These are phyloP conservation scores for Caenorhabditis sulstoni DNA, from an alignment of 2,888 invertebrate species.

Conservation along the genomic window DNA sequence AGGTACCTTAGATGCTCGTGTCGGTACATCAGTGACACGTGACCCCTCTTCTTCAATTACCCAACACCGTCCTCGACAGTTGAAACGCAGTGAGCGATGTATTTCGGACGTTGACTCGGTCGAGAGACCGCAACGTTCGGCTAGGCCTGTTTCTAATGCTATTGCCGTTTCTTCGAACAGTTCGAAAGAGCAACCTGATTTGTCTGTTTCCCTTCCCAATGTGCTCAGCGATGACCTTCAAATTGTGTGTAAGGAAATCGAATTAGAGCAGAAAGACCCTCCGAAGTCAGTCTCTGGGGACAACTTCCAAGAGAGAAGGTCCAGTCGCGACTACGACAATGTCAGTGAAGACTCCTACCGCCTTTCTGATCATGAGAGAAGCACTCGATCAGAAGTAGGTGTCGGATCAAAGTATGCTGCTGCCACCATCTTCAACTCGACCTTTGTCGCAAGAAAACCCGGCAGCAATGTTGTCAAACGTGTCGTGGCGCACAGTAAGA, in stretches of 20 bases:
- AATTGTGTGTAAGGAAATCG: conserved; percentile 69
- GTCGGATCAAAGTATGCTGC: conserved; percentile 59
- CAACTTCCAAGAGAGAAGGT: conserved; percentile 72
- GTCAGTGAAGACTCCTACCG: conserved; percentile 78
- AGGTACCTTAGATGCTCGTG: conserved; percentile 72
- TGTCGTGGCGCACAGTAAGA: conserved; percentile 69
- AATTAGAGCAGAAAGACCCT: conserved; percentile 62
- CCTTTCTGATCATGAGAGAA: conserved; percentile 72
- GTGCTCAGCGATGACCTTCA: conserved; percentile 76
- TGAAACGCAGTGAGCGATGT: conserved; percentile 59
- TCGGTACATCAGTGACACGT: conserved; percentile 57
- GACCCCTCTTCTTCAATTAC: conserved; percentile 57
- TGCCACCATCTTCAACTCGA: conserved; percentile 65
- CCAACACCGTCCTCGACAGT: conserved; percentile 55
- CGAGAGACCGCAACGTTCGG: conserved; percentile 50
- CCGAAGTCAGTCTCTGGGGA: conserved; percentile 77
- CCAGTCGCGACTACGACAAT: conserved; percentile 72
- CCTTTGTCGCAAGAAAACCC: conserved; percentile 76
- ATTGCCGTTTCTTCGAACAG: conserved; percentile 30
- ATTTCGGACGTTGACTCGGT: conserved; percentile 61
- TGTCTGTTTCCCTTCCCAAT: conserved; percentile 79
- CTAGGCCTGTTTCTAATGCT: conserved; percentile 49
- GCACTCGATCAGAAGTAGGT: conserved; percentile 61
- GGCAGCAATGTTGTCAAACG: conserved; percentile 77
- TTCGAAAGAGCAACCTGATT: conserved; percentile 52